Base-by-base conservation (phyloP, 2,113 vertebrate species). In the Nyctibius bracteatus region DNA sequence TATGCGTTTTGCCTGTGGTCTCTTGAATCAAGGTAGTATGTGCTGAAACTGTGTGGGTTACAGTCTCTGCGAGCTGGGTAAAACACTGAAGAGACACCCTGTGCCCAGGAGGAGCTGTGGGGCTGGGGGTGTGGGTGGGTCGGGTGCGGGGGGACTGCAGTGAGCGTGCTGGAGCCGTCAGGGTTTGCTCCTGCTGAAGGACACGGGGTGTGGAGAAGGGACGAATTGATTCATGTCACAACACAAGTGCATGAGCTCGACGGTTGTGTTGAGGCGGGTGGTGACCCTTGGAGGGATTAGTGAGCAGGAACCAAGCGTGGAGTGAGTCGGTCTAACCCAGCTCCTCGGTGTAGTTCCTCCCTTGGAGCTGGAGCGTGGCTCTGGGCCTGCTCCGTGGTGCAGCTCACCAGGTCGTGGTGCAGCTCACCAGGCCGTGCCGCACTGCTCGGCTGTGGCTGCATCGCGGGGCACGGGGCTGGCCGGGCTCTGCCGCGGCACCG, bases 81-180 rank as follows among this genome's bases (percentile, higher is more conserved):
- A 54, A 47, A 35, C 18, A 1, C n/a, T n/a, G 58, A 25, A 55
- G 80, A 20, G 33, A 22, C 33, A 10, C 11, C 11, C 43, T n/a
- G 15, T 16, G 6, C 15, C 7, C 11, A 4, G 8, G 37, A 3
- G 8, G 14, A 25, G 33, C 7, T 18, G 5, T 6, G 3, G 41
- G 39, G 51, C 37, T 27, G 54, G 54, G 62, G 46, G n/a, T n/a
- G n/a, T n/a, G n/a, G n/a, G n/a, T n/a, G n/a, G n/a, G n/a, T n/a
- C n/a, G n/a, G n/a, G n/a, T n/a, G n/a, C n/a, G n/a, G n/a, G n/a
- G n/a, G n/a, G n/a, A n/a, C n/a, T n/a, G n/a, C n/a, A n/a, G n/a
- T n/a, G n/a, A 30, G 39, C 17, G 2, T 4, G 4, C 31, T 1
- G 55, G 16, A 51, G 18, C 57, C 24, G 1, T 6, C 1, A 8